Conservation (phyloP, 1,140 invertebrate genomes). For the Paraescarpia echinospica region DNA sequence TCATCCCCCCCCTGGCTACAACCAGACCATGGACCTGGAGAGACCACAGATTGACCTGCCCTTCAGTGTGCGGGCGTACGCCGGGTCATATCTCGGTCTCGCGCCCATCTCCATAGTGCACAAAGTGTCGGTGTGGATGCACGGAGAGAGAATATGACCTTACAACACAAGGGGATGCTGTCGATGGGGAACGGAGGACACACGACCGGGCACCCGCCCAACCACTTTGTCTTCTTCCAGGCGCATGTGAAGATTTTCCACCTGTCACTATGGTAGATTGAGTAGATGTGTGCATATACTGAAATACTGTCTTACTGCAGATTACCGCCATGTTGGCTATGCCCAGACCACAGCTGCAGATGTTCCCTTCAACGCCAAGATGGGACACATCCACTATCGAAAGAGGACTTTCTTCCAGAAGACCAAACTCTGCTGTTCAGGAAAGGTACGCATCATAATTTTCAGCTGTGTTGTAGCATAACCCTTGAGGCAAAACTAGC, state of each 20-base stretch:
- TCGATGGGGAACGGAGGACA: constrained; percentile 37
- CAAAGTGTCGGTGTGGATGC: constrained; percentile 43
- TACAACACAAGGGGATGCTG: constrained; percentile 42
- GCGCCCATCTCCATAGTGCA: constrained; percentile 42
- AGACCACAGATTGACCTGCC: constrained; percentile 45
- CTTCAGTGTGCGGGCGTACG: constrained; percentile 43
- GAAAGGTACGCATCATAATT: constrained; percentile 35
- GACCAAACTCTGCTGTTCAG: constrained; percentile 39
- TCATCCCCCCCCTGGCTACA: constrained; percentile 40
- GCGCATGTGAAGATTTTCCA: constrained; percentile 30
- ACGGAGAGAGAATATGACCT: constrained; percentile 42
- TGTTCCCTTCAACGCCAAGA: constrained; percentile 43
- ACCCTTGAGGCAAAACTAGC: no score
- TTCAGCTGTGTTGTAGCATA: neutral
- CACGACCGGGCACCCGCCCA: constrained; percentile 29
- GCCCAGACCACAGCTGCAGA: constrained; percentile 40
- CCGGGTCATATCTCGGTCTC: constrained; percentile 39
- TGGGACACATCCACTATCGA: constrained; percentile 35
- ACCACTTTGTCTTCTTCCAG: constrained; percentile 35
- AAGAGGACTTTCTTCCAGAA: constrained; percentile 43
- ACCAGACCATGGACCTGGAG: constrained; percentile 42
- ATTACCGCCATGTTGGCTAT: constrained; percentile 42
- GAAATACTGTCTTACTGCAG: constrained; percentile 25
- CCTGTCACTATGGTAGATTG: neutral
- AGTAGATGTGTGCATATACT: constrained; percentile 11